A percentile compares a stretch with the other conserved stretches of the same genome.
Evolutionary conservation across 2,113 vertebrate species (phyloP).

Genomic region (Progne subis): DNA sequence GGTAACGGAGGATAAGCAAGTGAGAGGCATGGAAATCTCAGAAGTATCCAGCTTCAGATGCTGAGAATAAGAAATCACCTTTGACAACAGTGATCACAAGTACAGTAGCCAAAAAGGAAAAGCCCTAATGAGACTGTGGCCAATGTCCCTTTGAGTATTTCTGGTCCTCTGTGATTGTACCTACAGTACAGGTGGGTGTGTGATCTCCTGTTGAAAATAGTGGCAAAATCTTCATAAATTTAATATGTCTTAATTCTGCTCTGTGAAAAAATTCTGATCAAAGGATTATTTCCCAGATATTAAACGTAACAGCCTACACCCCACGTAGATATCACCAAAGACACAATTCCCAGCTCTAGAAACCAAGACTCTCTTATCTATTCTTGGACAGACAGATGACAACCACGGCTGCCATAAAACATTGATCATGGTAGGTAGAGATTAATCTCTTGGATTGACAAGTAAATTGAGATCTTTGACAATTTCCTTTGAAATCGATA

Average conservation of each 20-base stretch:
- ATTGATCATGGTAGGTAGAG: background rate
- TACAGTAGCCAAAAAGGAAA: background rate
- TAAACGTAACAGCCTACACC: background rate
- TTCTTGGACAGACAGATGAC: background rate
- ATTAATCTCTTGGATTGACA: background rate
- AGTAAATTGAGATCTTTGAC: background rate
- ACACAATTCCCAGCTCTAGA: background rate
- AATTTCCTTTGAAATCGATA: background rate
- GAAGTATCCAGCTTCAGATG: background rate
- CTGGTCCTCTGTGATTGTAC: background rate
- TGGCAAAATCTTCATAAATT: background rate
- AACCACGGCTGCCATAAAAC: background rate
- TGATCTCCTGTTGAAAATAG: background rate
- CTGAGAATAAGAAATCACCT: background rate
- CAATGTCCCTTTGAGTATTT: background rate
- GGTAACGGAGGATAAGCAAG: background rate
- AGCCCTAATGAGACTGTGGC: background rate
- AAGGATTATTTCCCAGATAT: background rate
- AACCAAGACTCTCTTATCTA: background rate
- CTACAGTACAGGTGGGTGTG: no score
- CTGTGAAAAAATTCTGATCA: background rate
- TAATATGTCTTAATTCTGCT: background rate
- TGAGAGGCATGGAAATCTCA: background rate
- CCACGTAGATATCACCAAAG: background rate
- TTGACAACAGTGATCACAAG: background rate